Base-by-base conservation (phyloP, 2,888 invertebrate species). In the Dexiosoma caninum region DNA sequence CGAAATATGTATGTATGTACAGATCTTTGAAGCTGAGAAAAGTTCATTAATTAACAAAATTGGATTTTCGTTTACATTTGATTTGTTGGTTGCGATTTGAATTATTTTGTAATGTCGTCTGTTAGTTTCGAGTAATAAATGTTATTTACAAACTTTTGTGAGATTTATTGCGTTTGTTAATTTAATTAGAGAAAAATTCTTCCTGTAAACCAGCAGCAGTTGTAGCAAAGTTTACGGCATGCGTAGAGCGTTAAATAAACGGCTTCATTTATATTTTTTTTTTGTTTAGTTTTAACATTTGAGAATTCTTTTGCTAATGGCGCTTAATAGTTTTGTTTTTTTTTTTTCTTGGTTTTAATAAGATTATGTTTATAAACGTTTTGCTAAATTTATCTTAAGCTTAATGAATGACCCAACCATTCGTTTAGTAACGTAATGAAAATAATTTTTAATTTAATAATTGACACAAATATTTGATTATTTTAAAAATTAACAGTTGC, bases 401-500 rank as follows among this genome's bases (percentile, higher is more conserved):
- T 42, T 32, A 62, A 53, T 64, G 19, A 57, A 35, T 67, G 32
- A 40, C 1, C 2, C 35, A 23, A 14, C 30, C 14, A 40, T 51
- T 32, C 42, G 30, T 16, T 6, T 32, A n/a, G 1, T 27, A 30
- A 14, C 23, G 19, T 16, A n/a, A 37, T 53, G 37, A 30, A 14
- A 37, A 30, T 16, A n/a, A 37, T 53, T 40, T 46, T 49, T 6
- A 40, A 9, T 37, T 51, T n/a, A 53, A 44, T 53, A 42, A 64
- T 64, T 55, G 44, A 55, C 64, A 74, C 64, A 46, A 72, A 62
- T 42, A 53, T 71, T 42, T 30, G 30, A 42, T 27, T 32, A 37
- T 37, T 59, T 16, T 2, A 12, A 42, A 1, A 51, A 40, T 23
- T 60, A 62, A 35, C 5, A 35, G 12, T 57, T 71, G 30, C 35